Evolutionary conservation across 1,140 invertebrate species (phyloP).

Genomic region (Bactericera cockerelli): DNA sequence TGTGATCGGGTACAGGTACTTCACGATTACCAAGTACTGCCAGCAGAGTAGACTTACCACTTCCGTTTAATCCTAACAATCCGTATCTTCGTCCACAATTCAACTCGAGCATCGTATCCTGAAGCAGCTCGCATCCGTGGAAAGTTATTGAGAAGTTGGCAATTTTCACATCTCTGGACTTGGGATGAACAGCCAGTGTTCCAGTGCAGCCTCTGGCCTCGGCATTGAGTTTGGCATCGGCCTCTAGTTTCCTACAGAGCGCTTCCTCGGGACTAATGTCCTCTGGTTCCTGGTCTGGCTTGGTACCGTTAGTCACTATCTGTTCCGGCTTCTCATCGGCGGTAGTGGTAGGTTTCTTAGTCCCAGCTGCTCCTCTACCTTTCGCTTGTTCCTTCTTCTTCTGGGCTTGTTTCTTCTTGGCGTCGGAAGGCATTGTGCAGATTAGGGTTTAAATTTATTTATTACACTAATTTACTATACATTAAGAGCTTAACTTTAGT

Average conservation of each 20-base stretch:
- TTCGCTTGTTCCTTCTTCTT: constrained; percentile 94
- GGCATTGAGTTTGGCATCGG: constrained; percentile 77
- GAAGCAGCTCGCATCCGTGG: constrained; percentile 87
- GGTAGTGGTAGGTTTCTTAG: constrained; percentile 25
- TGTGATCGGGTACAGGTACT: constrained; percentile 88
- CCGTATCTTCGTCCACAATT: constrained; percentile 95
- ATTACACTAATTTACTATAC: neutral
- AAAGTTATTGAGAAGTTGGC: constrained; percentile 96
- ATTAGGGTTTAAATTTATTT: constrained; percentile 12
- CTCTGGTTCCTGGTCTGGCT: neutral
- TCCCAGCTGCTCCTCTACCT: constrained; percentile 37
- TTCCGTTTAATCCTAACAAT: constrained; percentile 89
- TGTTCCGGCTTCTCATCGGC: neutral
- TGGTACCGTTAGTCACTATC: constrained; percentile 5
- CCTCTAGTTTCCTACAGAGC: constrained; percentile 72
- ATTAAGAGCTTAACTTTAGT: no score
- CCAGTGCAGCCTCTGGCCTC: constrained; percentile 90
- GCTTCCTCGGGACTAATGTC: constrained; percentile 42
- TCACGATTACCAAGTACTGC: constrained; percentile 83
- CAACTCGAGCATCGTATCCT: constrained; percentile 90
- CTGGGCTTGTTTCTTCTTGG: constrained; percentile 91
- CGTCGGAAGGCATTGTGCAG: constrained; percentile 76
- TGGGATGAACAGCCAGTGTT: constrained; percentile 81
- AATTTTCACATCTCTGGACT: constrained; percentile 92
- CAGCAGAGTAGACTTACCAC: constrained; percentile 90